A percentile compares a stretch with the other conserved stretches of the same genome.
These are phyloP conservation scores for Cervus canadensis DNA, from an alignment of 2,113 vertebrate genomes.

Conservation along the genomic window DNA sequence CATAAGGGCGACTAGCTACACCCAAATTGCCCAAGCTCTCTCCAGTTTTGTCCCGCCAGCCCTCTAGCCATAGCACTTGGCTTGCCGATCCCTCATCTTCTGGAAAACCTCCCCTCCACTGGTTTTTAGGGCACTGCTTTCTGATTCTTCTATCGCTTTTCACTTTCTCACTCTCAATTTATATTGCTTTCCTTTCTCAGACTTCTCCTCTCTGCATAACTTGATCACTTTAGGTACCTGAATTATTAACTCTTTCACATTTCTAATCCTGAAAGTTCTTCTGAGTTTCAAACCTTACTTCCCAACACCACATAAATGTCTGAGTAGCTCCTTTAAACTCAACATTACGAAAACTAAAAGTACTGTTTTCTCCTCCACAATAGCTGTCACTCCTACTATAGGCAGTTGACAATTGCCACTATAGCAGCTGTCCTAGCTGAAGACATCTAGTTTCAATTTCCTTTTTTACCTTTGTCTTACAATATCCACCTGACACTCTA, in stretches of 20 bases:
- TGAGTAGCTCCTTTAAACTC: not conserved
- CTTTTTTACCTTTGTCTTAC: not conserved
- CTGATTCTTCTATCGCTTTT: not conserved
- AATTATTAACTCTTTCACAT: not conserved
- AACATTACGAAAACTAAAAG: not conserved
- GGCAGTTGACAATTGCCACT: no score
- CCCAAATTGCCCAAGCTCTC: no score
- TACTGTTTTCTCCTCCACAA: not conserved
- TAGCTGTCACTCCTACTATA: no score
- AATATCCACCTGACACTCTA: not conserved
- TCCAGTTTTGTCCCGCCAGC: not conserved
- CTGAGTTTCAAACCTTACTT: not conserved
- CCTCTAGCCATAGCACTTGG: not conserved
- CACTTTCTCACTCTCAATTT: not conserved
- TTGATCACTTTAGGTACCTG: not conserved
- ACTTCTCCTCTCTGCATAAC: not conserved
- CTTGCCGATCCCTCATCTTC: not conserved
- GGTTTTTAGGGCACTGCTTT: not conserved
- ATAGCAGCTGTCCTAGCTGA: not conserved
- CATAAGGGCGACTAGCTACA: not conserved
- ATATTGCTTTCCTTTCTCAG: not conserved
- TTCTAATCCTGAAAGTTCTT: not conserved
- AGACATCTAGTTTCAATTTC: not conserved
- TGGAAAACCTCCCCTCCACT: not conserved
- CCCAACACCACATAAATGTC: not conserved